Evolutionary conservation across 2,888 invertebrate species (phyloP).

Genomic region (Chirona hameri): DNA sequence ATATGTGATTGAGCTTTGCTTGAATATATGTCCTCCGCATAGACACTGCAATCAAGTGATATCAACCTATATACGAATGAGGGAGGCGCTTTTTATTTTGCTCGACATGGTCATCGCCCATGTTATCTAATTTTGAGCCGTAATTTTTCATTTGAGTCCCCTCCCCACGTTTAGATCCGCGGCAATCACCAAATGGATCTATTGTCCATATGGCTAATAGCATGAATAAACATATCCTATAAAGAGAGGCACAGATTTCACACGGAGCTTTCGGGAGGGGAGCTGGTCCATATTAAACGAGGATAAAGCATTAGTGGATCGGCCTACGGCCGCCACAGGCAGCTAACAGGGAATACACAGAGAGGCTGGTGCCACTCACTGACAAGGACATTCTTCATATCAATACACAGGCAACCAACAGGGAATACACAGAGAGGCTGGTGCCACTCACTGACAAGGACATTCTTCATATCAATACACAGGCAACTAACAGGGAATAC

Average conservation of each 20-base stretch:
- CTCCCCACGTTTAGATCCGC: background rate
- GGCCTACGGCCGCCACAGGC: background rate
- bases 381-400: too few relatives aligned
- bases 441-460: too few relatives aligned
- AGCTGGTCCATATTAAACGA: background rate
- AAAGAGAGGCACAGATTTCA: slow-evolving; percentile 1
- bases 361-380: too few relatives aligned
- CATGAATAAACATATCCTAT: slow-evolving; percentile 26
- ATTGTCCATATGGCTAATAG: slow-evolving; percentile 13
- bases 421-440: too few relatives aligned
- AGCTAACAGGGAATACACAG: too few relatives aligned
- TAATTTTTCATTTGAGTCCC: background rate
- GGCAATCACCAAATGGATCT: slow-evolving; percentile 11
- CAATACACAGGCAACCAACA: too few relatives aligned
- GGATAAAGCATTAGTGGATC: background rate
- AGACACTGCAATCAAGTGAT: too few relatives aligned
- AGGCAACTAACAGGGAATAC: too few relatives aligned
- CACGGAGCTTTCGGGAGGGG: background rate
- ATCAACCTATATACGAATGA: too few relatives aligned
- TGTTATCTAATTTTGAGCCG: background rate
- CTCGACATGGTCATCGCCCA: background rate
- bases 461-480: too few relatives aligned
- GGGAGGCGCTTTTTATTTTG: background rate
- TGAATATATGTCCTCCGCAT: too few relatives aligned
- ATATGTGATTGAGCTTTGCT: too few relatives aligned